Percentiles rank a stretch among this genome's conserved stretches.
These are phyloP conservation scores for Bufo bufo DNA, from an alignment of 2,113 vertebrate genomes.

Conservation along the genomic window DNA sequence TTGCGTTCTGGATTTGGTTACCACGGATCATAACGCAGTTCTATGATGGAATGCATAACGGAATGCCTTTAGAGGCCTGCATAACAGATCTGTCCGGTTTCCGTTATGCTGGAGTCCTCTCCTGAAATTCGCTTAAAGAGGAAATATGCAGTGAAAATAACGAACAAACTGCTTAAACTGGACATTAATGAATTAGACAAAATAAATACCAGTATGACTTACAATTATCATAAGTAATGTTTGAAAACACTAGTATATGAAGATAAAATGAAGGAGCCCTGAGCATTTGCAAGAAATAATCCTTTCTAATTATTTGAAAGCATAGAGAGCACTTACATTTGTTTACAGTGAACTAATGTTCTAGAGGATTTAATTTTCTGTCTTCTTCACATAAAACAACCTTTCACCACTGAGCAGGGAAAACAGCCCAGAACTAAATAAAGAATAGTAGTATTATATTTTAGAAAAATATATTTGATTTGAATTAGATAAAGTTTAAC, in stretches of 20 bases:
- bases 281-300: conserved; percentile 11
- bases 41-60: too few relatives aligned
- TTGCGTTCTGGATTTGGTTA: too few relatives aligned
- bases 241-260: not conserved
- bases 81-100: too few relatives aligned
- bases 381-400: not conserved
- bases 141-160: not conserved
- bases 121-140: too few relatives aligned
- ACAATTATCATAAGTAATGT: not conserved
- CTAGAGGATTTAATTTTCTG: not conserved
- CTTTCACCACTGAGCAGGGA: not conserved
- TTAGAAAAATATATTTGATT: not conserved
- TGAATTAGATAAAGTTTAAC: not conserved
- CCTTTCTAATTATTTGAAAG: conserved; percentile 5
- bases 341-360: conserved; percentile 5
- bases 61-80: too few relatives aligned
- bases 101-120: too few relatives aligned
- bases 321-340: conserved; percentile 21
- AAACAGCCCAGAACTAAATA: not conserved
- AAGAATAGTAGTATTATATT: not conserved
- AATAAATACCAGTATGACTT: not conserved
- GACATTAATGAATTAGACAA: not conserved
- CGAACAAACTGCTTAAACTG: not conserved
- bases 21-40: too few relatives aligned
- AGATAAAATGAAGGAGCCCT: conserved; percentile 10